Percentiles rank a stretch among this genome's conserved stretches.
phyloP scores from a whole-genome alignment of 2,888 invertebrate genomes.

The Acrobasis consociella region DNA sequence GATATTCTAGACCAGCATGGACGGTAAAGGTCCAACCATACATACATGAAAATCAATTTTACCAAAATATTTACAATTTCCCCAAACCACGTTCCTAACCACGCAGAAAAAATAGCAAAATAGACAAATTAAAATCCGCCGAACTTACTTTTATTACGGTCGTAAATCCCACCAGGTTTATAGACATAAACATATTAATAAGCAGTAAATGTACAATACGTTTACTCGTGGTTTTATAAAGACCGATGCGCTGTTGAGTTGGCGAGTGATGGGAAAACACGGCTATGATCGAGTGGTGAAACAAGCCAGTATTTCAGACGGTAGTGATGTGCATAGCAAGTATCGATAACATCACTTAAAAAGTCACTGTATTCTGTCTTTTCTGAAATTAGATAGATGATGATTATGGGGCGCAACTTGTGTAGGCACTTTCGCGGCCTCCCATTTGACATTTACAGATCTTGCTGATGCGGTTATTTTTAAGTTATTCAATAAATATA shows the following conservation, averaged over 20 bases:
- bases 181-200: slow-evolving; percentile 71
- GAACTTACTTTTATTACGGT: slow-evolving; percentile 53
- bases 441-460: too few species aligned
- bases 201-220: slow-evolving; percentile 66
- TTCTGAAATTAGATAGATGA: too few species aligned
- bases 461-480: too few species aligned
- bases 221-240: slow-evolving; percentile 72
- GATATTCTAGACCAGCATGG: too few species aligned
- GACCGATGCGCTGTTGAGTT: slow-evolving; percentile 66
- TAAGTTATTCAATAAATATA: too few species aligned
- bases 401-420: too few species aligned
- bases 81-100: not conserved
- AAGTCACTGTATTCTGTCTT: too few species aligned
- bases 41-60: too few species aligned
- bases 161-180: slow-evolving; percentile 62
- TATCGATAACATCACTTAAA: slow-evolving; percentile 32
- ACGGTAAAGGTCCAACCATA: too few species aligned
- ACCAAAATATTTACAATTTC: not conserved
- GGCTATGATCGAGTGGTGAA: slow-evolving; percentile 73
- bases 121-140: slow-evolving; percentile 13
- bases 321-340: slow-evolving; percentile 42
- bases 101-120: slow-evolving; percentile 17
- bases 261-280: slow-evolving; percentile 74
- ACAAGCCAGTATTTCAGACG: slow-evolving; percentile 69
- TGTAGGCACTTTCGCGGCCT: too few species aligned